These are phyloP conservation scores for Coryphaenoides rupestris DNA, from an alignment of 2,113 vertebrate species.

Conservation along the genomic window DNA sequence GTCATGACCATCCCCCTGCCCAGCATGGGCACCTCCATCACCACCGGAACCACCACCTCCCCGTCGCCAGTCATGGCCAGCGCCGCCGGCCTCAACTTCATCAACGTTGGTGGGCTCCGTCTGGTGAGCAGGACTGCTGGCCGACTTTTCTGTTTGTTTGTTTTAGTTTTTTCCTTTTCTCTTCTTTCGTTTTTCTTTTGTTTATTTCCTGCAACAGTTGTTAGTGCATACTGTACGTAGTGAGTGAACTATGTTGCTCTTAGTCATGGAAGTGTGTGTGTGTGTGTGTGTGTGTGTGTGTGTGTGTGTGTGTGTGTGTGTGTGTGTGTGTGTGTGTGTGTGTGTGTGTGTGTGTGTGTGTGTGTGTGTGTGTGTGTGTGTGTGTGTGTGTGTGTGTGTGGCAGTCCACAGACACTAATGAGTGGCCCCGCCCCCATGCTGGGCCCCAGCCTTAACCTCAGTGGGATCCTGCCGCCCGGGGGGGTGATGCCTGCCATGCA, in stretches of 20 bases:
- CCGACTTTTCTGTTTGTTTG: background rate
- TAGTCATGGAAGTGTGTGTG: no score
- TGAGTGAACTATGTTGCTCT: no score
- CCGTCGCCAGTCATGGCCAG: conserved; percentile 92
- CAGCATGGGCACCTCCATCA: conserved; percentile 91
- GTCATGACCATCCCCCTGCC: conserved; percentile 97
- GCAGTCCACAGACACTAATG: conserved; percentile 93
- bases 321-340: background rate
- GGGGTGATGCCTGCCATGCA: conserved; percentile 90
- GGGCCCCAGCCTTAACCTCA: conserved; percentile 87
- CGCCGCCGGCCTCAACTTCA: conserved; percentile 90
- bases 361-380: background rate
- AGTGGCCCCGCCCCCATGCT: conserved; percentile 89
- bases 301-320: no score
- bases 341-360: background rate
- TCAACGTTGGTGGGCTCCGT: conserved; percentile 94
- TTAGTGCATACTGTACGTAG: no score
- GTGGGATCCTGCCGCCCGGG: conserved; percentile 88
- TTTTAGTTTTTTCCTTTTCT: background rate
- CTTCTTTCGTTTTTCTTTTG: background rate
- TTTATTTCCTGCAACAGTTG: no score
- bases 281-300: no score
- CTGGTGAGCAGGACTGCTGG: conserved; percentile 78
- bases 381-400: conserved; percentile 43
- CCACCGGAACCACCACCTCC: conserved; percentile 86